Base-by-base conservation (phyloP, 2,797 vertebrate species). In the Diglossa cyanea region DNA sequence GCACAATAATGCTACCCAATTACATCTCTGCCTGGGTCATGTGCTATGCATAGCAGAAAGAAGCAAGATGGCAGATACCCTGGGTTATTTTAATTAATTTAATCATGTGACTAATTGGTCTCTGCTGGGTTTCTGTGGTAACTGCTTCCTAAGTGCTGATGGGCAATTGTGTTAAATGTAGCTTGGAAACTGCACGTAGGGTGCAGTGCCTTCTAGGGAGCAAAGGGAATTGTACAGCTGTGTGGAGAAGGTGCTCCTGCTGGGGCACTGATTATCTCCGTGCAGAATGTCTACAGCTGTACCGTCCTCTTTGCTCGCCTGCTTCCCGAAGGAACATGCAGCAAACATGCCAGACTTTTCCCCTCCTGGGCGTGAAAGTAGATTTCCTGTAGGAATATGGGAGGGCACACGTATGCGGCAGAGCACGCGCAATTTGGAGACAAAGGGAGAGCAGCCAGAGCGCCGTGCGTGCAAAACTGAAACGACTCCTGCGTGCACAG, bases 71-170 rank as follows among this genome's bases (percentile, higher is more conserved):
- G 98, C 98, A 98, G 97, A 98, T 98, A 98, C 98, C 97, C 97
- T 97, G 96, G 98, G 96, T 98, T 98, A 97, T 98, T 98, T 98
- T 98, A 98, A 98, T 98, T 98, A 98, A 98, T 98, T 98, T 98
- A 98, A 98, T 98, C 98, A 98, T 98, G 98, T 98, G 97, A 98
- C 97, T 98, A 98, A 98, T 98, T 98, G 98, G 97, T 97, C 98
- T 98, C 98, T 97, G 98, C 97, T 98, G 98, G 98, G 98, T 98
- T 98, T 98, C 98, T 98, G 98, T 98, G 97, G 98, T 98, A 98
- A 98, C 98, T 98, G 97, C 97, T 98, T 98, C 97, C 97, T 98
- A 97, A 97, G 96, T 97, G 97, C 97, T 98, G 97, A 97, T 98
- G 97, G 97, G 97, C 98, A 97, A 98, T 98, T 98, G 98, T 98